phyloP scores from a whole-genome alignment of 2,797 vertebrate species.

The Petrocephalus schoutedeni region DNA sequence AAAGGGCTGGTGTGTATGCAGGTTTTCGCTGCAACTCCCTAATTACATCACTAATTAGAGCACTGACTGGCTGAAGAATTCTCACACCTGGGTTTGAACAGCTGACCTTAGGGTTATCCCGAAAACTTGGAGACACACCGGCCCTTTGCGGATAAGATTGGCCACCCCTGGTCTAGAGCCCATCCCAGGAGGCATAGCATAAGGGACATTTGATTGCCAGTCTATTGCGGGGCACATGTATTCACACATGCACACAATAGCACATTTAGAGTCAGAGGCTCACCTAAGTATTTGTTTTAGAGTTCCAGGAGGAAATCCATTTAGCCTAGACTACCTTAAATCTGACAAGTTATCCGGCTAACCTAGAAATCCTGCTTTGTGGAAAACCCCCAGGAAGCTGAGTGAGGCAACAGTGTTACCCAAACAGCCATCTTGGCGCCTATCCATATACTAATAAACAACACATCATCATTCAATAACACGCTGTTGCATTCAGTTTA shows the following conservation, averaged over 20 bases:
- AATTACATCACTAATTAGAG: too few species aligned
- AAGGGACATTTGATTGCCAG: not conserved
- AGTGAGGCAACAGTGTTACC: not conserved
- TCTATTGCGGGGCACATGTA: not conserved
- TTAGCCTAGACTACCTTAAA: too few species aligned
- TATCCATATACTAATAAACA: not conserved
- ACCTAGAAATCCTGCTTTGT: too few species aligned
- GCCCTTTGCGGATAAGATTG: too few species aligned
- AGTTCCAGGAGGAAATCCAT: not conserved
- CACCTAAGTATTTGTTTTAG: not conserved
- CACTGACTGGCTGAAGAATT: too few species aligned
- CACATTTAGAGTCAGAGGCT: not conserved
- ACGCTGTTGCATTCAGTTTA: not conserved
- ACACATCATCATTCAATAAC: not conserved
- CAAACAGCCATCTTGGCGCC: not conserved
- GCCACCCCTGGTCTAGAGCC: not conserved
- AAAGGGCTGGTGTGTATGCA: too few species aligned
- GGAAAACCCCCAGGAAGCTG: too few species aligned
- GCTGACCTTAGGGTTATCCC: too few species aligned
- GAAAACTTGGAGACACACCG: too few species aligned
- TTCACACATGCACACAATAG: not conserved
- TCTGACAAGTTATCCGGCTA: too few species aligned
- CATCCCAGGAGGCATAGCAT: not conserved
- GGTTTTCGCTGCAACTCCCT: too few species aligned
- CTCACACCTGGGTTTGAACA: too few species aligned